Conservation (phyloP, 2,797 vertebrate species). For the Bryconaethiops microstoma region DNA sequence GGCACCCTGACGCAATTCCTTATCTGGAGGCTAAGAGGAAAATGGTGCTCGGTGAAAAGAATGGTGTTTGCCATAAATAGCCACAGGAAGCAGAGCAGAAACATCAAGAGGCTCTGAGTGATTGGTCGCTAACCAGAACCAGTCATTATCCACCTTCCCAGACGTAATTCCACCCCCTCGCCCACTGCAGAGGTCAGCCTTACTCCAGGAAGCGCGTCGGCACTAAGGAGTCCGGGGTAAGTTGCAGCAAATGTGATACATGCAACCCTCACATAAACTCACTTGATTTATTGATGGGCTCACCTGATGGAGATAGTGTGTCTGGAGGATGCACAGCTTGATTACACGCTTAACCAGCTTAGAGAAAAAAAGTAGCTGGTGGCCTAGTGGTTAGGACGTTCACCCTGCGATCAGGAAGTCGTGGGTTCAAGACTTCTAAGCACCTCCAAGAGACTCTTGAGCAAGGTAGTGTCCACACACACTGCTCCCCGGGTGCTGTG, state of each 20-base stretch:
- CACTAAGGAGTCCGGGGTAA: conserved; percentile 16
- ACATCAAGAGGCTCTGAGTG: conserved; percentile 17
- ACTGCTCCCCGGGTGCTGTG: no score
- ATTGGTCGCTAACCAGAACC: conserved; percentile 30
- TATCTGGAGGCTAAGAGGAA: conserved; percentile 47
- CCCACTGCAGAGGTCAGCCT: neutral
- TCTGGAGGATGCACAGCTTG: conserved; percentile 35
- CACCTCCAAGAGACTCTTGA: no score
- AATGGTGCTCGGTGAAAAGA: conserved; percentile 51
- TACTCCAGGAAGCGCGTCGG: neutral
- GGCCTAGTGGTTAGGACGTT: no score
- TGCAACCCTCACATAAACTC: conserved; percentile 32
- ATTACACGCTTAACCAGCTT: conserved; percentile 37
- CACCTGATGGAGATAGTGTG: conserved; percentile 35
- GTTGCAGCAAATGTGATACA: conserved; percentile 39
- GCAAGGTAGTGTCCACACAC: no score
- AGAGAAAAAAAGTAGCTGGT: neutral
- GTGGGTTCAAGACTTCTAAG: no score
- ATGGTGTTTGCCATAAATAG: conserved; percentile 49
- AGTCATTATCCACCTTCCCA: conserved; percentile 8
- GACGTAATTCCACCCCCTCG: conserved; percentile 5
- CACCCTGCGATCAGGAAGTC: no score
- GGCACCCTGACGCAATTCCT: conserved; percentile 13
- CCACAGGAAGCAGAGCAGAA: conserved; percentile 44
- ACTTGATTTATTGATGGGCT: conserved; percentile 54